Conservation (phyloP, 2,888 invertebrate genomes). For the Pollenia labialis region DNA sequence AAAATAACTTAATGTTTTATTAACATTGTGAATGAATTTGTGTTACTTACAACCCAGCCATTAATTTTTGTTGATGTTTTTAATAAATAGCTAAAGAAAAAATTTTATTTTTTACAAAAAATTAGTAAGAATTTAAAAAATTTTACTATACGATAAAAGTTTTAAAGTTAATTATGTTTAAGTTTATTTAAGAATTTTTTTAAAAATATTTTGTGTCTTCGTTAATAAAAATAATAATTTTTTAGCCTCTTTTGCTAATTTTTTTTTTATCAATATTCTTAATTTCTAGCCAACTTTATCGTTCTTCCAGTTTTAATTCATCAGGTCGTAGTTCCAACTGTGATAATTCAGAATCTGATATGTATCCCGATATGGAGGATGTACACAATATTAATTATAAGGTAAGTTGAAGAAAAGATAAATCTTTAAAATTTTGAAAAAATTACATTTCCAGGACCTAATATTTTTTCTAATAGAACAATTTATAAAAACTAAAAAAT, state of each 20-base stretch:
- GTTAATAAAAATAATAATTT: background rate
- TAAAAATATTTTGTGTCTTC: too few species aligned
- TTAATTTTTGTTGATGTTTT: too few species aligned
- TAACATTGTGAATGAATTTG: background rate
- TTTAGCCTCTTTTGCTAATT: slow-evolving; percentile 3
- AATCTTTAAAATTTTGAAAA: background rate
- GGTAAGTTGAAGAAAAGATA: slow-evolving; percentile 85
- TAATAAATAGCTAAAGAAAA: too few species aligned
- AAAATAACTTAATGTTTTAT: background rate
- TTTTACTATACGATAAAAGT: too few species aligned
- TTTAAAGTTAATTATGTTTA: too few species aligned
- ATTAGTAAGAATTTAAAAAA: too few species aligned
- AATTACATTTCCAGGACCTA: background rate
- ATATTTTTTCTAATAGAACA: background rate
- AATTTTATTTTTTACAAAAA: too few species aligned
- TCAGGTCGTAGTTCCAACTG: slow-evolving; percentile 96
- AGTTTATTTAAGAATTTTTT: too few species aligned
- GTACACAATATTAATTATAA: slow-evolving; percentile 97
- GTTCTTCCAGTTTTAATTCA: slow-evolving; percentile 96
- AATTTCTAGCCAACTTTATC: slow-evolving; percentile 92
- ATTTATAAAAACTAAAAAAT: too few species aligned
- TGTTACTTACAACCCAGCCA: too few species aligned
- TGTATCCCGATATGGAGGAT: slow-evolving; percentile 96
- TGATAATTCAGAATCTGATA: slow-evolving; percentile 97
- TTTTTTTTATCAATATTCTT: slow-evolving; percentile 67